Evolutionary conservation across 2,888 invertebrate species (phyloP).

Genomic region (Athripsodes cinereus): DNA sequence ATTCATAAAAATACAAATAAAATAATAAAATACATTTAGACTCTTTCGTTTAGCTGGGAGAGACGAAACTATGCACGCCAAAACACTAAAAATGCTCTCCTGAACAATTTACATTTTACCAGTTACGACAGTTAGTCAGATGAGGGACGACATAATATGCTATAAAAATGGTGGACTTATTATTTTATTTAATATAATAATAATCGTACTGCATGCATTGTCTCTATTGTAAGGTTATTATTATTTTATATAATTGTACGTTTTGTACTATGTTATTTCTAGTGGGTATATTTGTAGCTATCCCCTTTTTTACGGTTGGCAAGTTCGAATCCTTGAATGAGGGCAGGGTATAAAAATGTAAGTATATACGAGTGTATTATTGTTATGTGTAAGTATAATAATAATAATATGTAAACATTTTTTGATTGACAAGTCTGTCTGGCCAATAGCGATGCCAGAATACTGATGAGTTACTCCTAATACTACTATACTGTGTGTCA

Average conservation of each 20-base stretch:
- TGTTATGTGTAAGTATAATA: too few relatives aligned
- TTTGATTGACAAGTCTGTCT: constrained; percentile 76
- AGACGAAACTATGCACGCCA: too few relatives aligned
- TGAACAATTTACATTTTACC: too few relatives aligned
- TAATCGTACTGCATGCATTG: background rate
- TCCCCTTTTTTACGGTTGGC: constrained; percentile 1
- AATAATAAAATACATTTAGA: too few relatives aligned
- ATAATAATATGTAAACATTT: background rate
- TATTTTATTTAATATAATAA: background rate
- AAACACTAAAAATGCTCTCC: too few relatives aligned
- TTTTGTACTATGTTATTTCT: background rate
- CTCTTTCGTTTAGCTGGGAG: too few relatives aligned
- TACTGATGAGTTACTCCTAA: constrained; percentile 71
- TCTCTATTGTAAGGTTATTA: background rate
- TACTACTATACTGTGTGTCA: too few relatives aligned
- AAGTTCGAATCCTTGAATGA: constrained; percentile 4
- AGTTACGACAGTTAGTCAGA: too few relatives aligned
- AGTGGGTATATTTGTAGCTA: background rate
- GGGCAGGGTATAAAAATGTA: constrained; percentile 1
- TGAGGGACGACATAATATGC: too few relatives aligned
- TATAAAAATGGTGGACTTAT: too few relatives aligned
- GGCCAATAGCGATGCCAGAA: constrained; percentile 70
- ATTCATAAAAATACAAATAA: too few relatives aligned
- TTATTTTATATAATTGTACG: background rate
- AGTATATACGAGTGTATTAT: too few relatives aligned